Evolutionary conservation across 2,113 vertebrate species (phyloP).

Genomic region (Psammodynastes pulverulentus): DNA sequence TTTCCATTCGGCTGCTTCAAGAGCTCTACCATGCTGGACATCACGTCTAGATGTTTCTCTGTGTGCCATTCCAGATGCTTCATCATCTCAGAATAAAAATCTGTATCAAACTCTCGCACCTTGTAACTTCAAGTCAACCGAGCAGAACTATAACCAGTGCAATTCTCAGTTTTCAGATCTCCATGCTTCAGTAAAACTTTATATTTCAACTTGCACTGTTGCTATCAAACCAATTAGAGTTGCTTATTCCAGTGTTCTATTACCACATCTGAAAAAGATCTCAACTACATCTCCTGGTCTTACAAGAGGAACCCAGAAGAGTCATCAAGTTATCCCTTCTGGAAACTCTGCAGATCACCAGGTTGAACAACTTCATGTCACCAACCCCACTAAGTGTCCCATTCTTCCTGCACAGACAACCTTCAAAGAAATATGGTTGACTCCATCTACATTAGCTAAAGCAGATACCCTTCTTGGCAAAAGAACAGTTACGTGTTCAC

Average conservation of each 20-base stretch:
- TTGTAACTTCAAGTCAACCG: slow-evolving; percentile 8
- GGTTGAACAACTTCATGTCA: slow-evolving; percentile 64
- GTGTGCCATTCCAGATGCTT: slow-evolving; percentile 50
- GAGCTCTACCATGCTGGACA: slow-evolving; percentile 53
- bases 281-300: slow-evolving; percentile 18
- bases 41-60: slow-evolving; percentile 58
- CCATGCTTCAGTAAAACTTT: slow-evolving; percentile 60
- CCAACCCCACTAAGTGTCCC: slow-evolving; percentile 47
- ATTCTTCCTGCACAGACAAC: slow-evolving; percentile 44
- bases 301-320: slow-evolving; percentile 35
- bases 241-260: slow-evolving; percentile 44
- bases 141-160: slow-evolving; percentile 34
- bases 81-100: slow-evolving; percentile 42
- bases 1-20: slow-evolving; percentile 48
- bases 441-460: slow-evolving; percentile 50
- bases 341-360: slow-evolving; percentile 54
- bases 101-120: slow-evolving; percentile 33
- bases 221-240: slow-evolving; percentile 50
- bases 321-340: slow-evolving; percentile 49
- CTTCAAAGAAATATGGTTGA: slow-evolving; percentile 56
- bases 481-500: slow-evolving; percentile 5
- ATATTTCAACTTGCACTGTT: slow-evolving; percentile 69
- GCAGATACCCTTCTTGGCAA: slow-evolving; percentile 36
- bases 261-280: slow-evolving; percentile 47
- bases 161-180: slow-evolving; percentile 41